A percentile compares a stretch with the other conserved stretches of the same genome.
These are phyloP conservation scores for Aphis craccivora DNA, from an alignment of 1,140 invertebrate species.

Conservation along the genomic window DNA sequence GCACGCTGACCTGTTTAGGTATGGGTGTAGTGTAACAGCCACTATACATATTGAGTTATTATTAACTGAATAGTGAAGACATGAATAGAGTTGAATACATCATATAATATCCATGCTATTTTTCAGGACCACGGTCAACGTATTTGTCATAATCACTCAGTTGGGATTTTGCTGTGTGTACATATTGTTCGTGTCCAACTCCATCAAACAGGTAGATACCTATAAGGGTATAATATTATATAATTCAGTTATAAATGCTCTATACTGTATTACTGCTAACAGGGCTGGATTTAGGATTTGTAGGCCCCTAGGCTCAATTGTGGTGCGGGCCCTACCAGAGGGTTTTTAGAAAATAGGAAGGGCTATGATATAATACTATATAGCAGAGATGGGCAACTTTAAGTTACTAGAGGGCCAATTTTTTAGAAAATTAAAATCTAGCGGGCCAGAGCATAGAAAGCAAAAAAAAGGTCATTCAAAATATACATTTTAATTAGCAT, in stretches of 20 bases:
- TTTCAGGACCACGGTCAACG: slow-evolving; percentile 70
- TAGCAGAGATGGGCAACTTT: no score
- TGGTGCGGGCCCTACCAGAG: no score
- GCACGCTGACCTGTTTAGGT: slow-evolving; percentile 55
- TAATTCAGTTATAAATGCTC: not conserved
- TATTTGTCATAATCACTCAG: slow-evolving; percentile 91
- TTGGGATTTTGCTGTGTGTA: slow-evolving; percentile 98
- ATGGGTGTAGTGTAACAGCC: no score
- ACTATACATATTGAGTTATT: not conserved
- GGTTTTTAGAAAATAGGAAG: no score
- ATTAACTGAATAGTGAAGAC: not conserved
- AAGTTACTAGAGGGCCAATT: no score
- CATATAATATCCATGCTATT: not conserved
- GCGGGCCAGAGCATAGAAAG: no score
- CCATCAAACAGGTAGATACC: slow-evolving; percentile 60
- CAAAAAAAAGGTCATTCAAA: no score
- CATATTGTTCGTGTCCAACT: slow-evolving; percentile 84
- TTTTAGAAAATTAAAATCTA: no score
- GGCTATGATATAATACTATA: no score
- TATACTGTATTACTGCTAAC: not conserved
- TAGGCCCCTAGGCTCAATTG: no score
- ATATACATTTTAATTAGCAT: no score
- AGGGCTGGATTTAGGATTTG: no score
- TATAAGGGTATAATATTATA: not conserved
- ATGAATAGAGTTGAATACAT: not conserved